These are phyloP conservation scores for Brenthis ino DNA, from an alignment of 2,888 invertebrate species.

Conservation along the genomic window DNA sequence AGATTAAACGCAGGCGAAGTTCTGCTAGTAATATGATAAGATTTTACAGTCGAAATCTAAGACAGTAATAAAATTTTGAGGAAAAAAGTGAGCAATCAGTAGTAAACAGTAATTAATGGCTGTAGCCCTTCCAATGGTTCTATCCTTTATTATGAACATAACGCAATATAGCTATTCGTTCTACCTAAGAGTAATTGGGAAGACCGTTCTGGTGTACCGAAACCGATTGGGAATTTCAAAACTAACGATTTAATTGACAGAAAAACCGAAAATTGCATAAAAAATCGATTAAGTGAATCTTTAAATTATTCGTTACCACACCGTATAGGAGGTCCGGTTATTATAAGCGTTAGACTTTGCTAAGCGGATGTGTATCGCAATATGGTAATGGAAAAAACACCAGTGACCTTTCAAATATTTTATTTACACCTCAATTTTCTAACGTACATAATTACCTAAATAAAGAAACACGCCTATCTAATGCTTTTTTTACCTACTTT, in stretches of 20 bases:
- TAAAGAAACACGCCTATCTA: too few relatives aligned
- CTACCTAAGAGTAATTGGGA: constrained; percentile 17
- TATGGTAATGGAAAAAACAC: constrained; percentile 16
- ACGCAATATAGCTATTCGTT: constrained; percentile 1
- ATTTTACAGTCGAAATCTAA: too few relatives aligned
- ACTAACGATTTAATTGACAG: constrained; percentile 7
- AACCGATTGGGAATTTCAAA: constrained; percentile 17
- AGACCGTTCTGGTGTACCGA: constrained; percentile 19
- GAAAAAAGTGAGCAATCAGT: too few relatives aligned
- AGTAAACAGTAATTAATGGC: too few relatives aligned
- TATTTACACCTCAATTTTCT: neutral
- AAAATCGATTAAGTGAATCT: constrained; percentile 21
- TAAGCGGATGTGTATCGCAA: constrained; percentile 13
- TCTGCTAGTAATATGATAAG: too few relatives aligned
- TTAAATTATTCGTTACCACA: constrained; percentile 15
- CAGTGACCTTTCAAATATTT: neutral
- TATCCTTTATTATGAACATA: too few relatives aligned
- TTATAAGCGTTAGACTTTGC: constrained; percentile 1
- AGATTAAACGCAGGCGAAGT: too few relatives aligned
- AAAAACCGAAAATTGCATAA: constrained; percentile 18
- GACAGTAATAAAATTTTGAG: too few relatives aligned
- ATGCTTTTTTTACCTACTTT: too few relatives aligned
- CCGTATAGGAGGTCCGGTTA: neutral
- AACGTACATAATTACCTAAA: too few relatives aligned
- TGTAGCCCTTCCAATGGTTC: too few relatives aligned